Conservation (phyloP, 2,888 invertebrate genomes). For the Drosophila putrida region DNA sequence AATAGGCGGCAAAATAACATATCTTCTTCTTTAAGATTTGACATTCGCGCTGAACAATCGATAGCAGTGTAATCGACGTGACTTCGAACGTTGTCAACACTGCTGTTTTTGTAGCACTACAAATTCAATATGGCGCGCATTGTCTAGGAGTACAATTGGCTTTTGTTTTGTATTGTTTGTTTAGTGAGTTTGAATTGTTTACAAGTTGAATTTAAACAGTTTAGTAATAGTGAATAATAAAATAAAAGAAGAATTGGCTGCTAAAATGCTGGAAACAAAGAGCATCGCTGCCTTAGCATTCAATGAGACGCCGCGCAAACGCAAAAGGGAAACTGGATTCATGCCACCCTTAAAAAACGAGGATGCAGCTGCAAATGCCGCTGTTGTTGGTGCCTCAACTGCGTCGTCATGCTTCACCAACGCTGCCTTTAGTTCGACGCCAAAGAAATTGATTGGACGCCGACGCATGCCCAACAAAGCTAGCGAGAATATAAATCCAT, state of each 20-base stretch:
- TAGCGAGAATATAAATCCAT: slow-evolving; percentile 51
- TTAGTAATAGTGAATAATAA: neutral
- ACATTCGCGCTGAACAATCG: slow-evolving; percentile 18
- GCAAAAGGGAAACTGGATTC: slow-evolving; percentile 80
- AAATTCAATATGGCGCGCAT: slow-evolving; percentile 57
- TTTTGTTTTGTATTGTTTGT: slow-evolving; percentile 20
- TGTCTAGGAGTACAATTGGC: slow-evolving; percentile 38
- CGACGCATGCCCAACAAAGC: slow-evolving; percentile 67
- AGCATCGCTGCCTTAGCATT: slow-evolving; percentile 64
- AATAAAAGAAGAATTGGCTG: neutral
- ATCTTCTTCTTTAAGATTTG: slow-evolving; percentile 16
- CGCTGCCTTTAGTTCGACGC: slow-evolving; percentile 84
- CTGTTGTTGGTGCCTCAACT: slow-evolving; percentile 29
- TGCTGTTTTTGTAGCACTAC: neutral
- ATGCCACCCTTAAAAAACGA: slow-evolving; percentile 58
- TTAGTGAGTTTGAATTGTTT: slow-evolving; percentile 3
- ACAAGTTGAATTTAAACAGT: neutral
- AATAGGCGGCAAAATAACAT: neutral
- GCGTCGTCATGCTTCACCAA: slow-evolving; percentile 82
- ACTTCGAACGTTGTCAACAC: slow-evolving; percentile 29
- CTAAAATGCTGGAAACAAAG: slow-evolving; percentile 71
- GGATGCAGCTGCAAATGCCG: slow-evolving; percentile 59
- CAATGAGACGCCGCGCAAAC: slow-evolving; percentile 81
- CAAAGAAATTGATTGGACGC: slow-evolving; percentile 77
- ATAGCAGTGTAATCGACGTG: neutral